These are phyloP conservation scores for Cervus canadensis DNA, from an alignment of 2,113 vertebrate species.

Conservation along the genomic window DNA sequence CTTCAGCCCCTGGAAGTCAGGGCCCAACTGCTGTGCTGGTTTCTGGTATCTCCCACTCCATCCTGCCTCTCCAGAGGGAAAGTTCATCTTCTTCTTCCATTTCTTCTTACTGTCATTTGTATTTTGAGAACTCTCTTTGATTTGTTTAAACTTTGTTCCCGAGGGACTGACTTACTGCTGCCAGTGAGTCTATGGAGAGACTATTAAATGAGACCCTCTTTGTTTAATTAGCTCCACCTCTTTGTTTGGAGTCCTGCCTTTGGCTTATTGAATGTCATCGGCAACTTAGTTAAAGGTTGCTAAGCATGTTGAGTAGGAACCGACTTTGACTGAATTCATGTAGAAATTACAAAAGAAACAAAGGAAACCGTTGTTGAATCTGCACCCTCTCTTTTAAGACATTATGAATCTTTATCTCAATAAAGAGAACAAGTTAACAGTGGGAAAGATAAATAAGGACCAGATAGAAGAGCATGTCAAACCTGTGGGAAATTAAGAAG, in stretches of 20 bases:
- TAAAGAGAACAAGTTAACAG: not conserved
- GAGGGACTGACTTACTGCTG: not conserved
- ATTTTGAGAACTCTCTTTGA: not conserved
- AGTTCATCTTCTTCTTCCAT: not conserved
- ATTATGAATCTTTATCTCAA: not conserved
- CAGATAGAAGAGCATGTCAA: not conserved
- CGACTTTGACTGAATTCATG: not conserved
- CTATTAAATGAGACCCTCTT: not conserved
- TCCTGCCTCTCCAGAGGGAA: accelerated
- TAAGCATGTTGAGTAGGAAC: conserved; percentile 1
- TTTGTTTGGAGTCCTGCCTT: not conserved
- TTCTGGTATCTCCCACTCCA: not conserved
- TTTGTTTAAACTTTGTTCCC: not conserved
- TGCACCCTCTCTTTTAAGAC: not conserved
- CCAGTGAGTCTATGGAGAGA: not conserved
- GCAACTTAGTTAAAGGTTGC: conserved; percentile 36
- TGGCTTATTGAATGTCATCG: not conserved
- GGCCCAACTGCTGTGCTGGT: not conserved
- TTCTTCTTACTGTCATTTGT: not conserved
- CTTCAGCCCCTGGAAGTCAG: too few species aligned
- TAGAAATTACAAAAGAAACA: conserved; percentile 11
- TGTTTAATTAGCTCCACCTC: not conserved
- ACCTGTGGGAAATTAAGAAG: not conserved
- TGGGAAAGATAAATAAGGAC: conserved; percentile 49
- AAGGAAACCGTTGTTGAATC: conserved; percentile 5